Evolutionary conservation across 2,888 invertebrate species (phyloP).

Genomic region (Caenorhabditis afra): DNA sequence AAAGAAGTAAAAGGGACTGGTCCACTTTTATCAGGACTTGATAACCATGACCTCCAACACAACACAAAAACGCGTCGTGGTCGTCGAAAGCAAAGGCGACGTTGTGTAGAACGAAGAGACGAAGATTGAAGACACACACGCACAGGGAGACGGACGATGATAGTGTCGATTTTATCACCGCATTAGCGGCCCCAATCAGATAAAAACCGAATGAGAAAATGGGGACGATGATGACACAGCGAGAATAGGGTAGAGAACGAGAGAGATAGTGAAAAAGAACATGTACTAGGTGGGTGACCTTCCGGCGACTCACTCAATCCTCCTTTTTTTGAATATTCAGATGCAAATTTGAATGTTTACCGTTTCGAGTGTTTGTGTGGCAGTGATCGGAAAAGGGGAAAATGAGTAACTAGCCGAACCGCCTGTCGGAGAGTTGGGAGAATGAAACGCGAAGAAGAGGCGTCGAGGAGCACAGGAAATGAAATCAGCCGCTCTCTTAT

Average conservation of each 20-base stretch:
- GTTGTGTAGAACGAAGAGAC: not conserved
- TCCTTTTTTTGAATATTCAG: too few relatives aligned
- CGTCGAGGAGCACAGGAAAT: slow-evolving; percentile 14
- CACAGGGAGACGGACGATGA: slow-evolving; percentile 12
- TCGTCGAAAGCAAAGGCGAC: not conserved
- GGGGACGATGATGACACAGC: not conserved
- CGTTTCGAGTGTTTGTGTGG: too few relatives aligned
- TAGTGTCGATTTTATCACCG: slow-evolving; percentile 53
- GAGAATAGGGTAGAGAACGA: too few relatives aligned
- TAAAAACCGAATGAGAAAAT: slow-evolving; percentile 18
- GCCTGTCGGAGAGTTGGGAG: too few relatives aligned
- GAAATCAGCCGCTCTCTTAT: slow-evolving; percentile 45
- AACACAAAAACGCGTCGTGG: slow-evolving; percentile 11
- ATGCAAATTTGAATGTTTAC: too few relatives aligned
- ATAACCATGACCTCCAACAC: slow-evolving; percentile 57
- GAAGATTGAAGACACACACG: too few relatives aligned
- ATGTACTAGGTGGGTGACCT: too few relatives aligned
- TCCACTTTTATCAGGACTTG: slow-evolving; percentile 50
- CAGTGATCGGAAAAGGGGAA: too few relatives aligned
- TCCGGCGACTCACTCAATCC: too few relatives aligned
- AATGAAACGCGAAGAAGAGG: too few relatives aligned
- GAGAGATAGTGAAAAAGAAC: too few relatives aligned
- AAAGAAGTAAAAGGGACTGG: slow-evolving; percentile 28
- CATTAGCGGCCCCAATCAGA: slow-evolving; percentile 47
- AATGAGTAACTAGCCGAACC: too few relatives aligned